Conservation (phyloP, 1,140 invertebrate genomes). For the Drosophila neocordata region DNA sequence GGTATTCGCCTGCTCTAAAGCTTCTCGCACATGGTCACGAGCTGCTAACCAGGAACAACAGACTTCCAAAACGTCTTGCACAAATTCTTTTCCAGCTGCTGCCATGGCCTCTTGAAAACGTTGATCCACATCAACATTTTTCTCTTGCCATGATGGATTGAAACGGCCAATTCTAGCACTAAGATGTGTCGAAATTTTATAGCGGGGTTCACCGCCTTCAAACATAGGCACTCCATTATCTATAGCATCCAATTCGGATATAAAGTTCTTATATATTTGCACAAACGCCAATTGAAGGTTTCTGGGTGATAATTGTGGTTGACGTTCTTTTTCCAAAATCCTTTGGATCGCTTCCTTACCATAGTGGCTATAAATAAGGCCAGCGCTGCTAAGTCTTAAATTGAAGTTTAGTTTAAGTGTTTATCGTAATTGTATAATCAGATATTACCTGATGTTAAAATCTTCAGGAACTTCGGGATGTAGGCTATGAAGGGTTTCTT, state of each 20-base stretch:
- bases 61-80: slow-evolving; percentile 88
- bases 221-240: slow-evolving; percentile 96
- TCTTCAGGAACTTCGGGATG: slow-evolving; percentile 84
- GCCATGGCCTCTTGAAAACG: slow-evolving; percentile 90
- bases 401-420: slow-evolving; percentile 64
- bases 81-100: slow-evolving; percentile 92
- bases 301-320: slow-evolving; percentile 81
- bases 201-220: slow-evolving; percentile 88
- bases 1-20: slow-evolving; percentile 88
- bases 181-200: slow-evolving; percentile 91
- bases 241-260: slow-evolving; percentile 97
- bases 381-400: slow-evolving; percentile 98
- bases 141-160: slow-evolving; percentile 95
- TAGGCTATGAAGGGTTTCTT: slow-evolving; percentile 85
- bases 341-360: slow-evolving; percentile 91
- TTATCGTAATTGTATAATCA: no score
- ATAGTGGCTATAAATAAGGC: slow-evolving; percentile 96
- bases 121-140: slow-evolving; percentile 84
- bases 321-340: slow-evolving; percentile 82
- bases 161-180: slow-evolving; percentile 89
- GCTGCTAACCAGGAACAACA: slow-evolving; percentile 93
- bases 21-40: slow-evolving; percentile 87
- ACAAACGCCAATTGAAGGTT: slow-evolving; percentile 88
- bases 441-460: slow-evolving; percentile 84
- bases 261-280: slow-evolving; percentile 94